A percentile compares a stretch with the other conserved stretches of the same genome.
Conservation (phyloP, 1,140 invertebrate genomes). For the Ditylenchus dipsaci region DNA sequence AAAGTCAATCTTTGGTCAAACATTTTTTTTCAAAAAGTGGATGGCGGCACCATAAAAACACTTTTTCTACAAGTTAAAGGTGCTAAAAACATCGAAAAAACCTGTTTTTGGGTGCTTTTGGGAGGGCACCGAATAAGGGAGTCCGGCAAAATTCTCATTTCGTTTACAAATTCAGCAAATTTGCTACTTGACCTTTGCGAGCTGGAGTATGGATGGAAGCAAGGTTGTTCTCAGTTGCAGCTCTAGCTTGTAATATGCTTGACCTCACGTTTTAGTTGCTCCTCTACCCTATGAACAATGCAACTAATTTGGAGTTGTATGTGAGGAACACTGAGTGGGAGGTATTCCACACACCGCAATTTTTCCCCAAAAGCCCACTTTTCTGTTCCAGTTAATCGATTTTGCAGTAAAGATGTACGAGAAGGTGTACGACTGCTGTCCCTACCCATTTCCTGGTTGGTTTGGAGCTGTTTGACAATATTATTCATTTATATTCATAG, state of each 20-base stretch:
- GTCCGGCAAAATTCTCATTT: background rate
- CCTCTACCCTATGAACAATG: conserved; percentile 33
- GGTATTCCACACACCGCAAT: conserved; percentile 35
- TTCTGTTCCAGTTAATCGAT: background rate
- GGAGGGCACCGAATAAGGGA: too few species aligned
- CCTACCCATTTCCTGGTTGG: conserved; percentile 24
- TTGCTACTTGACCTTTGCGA: conserved; percentile 54
- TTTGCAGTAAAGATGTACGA: conserved; percentile 21
- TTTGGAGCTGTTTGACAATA: background rate
- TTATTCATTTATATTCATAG: conserved; percentile 6
- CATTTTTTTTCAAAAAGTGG: too few species aligned
- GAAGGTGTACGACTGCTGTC: conserved; percentile 50
- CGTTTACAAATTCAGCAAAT: conserved; percentile 42
- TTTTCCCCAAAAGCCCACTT: too few species aligned
- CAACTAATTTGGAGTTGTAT: conserved; percentile 50
- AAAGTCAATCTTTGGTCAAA: too few species aligned
- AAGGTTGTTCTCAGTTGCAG: background rate
- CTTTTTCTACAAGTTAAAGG: too few species aligned
- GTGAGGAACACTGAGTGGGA: conserved; percentile 50
- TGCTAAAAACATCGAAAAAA: too few species aligned
- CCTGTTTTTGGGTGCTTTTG: too few species aligned
- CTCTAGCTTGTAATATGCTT: too few species aligned
- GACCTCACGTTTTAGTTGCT: conserved; percentile 18
- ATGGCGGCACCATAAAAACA: too few species aligned
- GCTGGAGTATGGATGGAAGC: conserved; percentile 53